Evolutionary conservation across 2,113 vertebrate genomes (phyloP), one percentile per base, ranked within the genome.

Genomic region (Lampris megalopsis): DNA sequence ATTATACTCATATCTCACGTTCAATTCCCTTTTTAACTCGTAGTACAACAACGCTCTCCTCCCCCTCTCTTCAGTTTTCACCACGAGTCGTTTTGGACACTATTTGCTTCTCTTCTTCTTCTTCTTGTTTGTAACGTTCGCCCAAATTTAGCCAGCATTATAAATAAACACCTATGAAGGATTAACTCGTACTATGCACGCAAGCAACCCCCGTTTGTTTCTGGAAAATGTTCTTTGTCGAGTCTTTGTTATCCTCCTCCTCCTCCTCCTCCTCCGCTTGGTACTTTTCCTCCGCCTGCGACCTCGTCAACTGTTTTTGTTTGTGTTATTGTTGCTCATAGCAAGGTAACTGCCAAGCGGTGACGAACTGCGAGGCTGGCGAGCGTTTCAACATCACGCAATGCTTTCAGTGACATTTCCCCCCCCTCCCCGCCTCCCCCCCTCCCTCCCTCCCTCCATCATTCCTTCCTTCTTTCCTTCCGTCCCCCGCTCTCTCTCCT

Each of bases 371-470:
- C 79, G 86, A 89, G 77, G 84, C 68, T 79, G 80, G 74, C 63
- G 82, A 89, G 82, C 75, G 84, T 78, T 89, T 78, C 78, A 86
- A 82, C 73, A 80, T 86, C 81, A 89, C 79, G 35, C 81, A 73
- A 71, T 75, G 50, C 85, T 89, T 65, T 71, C 75, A 9, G 69
- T 90, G 89, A 89, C 89, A 90, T 91, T 90, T 83, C 82, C 81
- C 69, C 84, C 73, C 63, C 72, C 50, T 72, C 47, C 49, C 64
- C 68, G 67, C 5, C 59, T 62, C 48, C 48, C 47, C 2, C 71
- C 72, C 76, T 62, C 65, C 72, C 76, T 53, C 66, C 80, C 79
- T 74, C 13, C 66, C n/a, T 63, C 62, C 71, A 41, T 37, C 45
- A 6, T 42, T 11, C 24, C 42, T n/a, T n/a, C n/a, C n/a, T 13